Evolutionary conservation across 2,797 vertebrate genomes (phyloP), one percentile per base, ranked within the genome.

Genomic region (Dermochelys coriacea): DNA sequence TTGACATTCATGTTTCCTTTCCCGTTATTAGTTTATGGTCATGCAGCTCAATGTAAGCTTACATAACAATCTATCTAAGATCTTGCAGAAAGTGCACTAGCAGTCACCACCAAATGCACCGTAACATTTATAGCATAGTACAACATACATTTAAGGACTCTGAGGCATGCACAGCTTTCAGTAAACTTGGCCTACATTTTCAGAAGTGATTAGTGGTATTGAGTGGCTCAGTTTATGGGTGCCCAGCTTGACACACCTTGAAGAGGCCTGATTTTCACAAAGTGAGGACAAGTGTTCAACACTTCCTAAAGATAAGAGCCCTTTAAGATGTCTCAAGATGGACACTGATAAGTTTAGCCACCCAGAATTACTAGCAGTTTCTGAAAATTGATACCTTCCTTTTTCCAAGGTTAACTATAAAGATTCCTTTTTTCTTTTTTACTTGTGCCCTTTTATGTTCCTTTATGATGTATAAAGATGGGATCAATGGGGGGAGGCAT

Each of bases 141-240:
- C 61, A 93, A 52, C 2, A 47, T 0, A 0, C 0, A 1, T n/a
- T 45, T 79, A 41, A 85, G 81, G 45, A 16, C 37, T 87, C 54
- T 23, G 18, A 68, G 2, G 41, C 0, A 0, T 25, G 12, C 23
- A 54, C 75, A 85, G 4, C 29, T 84, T 45, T 6, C 45, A 37
- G 8, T n/a, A 77, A 80, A 5, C 0, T 1, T 5, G 64, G 5
- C 45, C 34, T 45, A 5, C 80, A 11, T 12, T 89, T 83, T 21
- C 80, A 31, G 21, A 85, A 41, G 45, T 57, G 49, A 52, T 14
- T 41, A 45, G 5, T 3, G 5, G 82, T 27, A 11, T 57, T 29
- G 29, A 61, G 41, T 29, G 37, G 19, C 3, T 81, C 57, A 75
- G 61, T 37, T 77, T 71, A 77, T 78, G 68, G 1, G n/a, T 16